phyloP scores from a whole-genome alignment of 2,113 vertebrate genomes.

The Empidonax alnorum region DNA sequence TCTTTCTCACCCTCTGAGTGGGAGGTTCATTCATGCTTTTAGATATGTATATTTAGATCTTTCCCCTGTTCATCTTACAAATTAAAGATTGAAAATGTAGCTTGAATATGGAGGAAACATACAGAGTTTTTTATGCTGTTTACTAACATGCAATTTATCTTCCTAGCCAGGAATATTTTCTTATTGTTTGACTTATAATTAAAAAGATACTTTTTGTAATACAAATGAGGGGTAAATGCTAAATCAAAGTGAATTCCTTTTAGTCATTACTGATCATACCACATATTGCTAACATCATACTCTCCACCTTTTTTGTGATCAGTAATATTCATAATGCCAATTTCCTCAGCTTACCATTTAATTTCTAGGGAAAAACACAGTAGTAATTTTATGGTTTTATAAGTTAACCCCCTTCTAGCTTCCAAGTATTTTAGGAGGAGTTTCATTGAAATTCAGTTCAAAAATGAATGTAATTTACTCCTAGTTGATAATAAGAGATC shows the following conservation, averaged over 20 bases:
- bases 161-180: neutral
- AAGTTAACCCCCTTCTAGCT: slow-evolving; percentile 75
- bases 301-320: neutral
- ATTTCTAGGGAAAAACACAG: neutral
- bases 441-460: slow-evolving; percentile 89
- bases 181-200: neutral
- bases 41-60: neutral
- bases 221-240: neutral
- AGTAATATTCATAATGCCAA: neutral
- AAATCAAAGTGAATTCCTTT: neutral
- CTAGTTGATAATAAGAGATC: slow-evolving; percentile 87
- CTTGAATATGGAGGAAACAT: neutral
- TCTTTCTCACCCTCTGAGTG: neutral
- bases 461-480: slow-evolving; percentile 84
- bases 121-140: neutral
- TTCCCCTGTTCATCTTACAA: neutral
- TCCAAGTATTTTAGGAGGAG: slow-evolving; percentile 81
- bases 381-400: slow-evolving; percentile 19
- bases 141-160: neutral
- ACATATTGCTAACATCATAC: neutral
- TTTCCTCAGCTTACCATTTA: neutral
- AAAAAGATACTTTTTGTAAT: neutral
- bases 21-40: neutral
- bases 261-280: neutral
- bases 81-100: neutral